Base-by-base conservation (phyloP, 2,113 vertebrate genomes). In the Leptodactylus fuscus region DNA sequence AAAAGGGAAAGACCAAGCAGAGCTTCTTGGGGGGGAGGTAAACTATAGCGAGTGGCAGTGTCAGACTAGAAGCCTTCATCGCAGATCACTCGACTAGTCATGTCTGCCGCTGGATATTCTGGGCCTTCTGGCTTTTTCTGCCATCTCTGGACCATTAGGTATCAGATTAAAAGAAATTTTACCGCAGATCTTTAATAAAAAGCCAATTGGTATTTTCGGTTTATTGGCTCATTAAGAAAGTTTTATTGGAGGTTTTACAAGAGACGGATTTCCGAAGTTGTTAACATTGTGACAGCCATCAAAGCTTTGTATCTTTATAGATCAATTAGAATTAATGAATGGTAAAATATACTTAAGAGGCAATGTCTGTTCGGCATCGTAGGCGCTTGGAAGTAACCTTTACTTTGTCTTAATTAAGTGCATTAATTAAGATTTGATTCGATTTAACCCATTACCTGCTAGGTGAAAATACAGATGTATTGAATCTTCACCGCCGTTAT, bases 321-420 rank as follows among this genome's bases (percentile, higher is more conserved):
- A 89, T 87, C 88, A 85, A 78, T 92, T 89, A 88, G 80, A 91
- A 76, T 88, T 91, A 88, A 88, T 88, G 75, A 86, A 85, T 89
- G 67, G 75, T 79, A 60, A 46, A 87, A 87, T 34, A 49, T 82
- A 79, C 71, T 87, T 89, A 87, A 88, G 74, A 88, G 41, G 24
- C 16, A 8, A 12, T 77, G 53, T 74, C 60, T 77, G 46, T 87
- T 38, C 49, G 3, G 8, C 51, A 38, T 60, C 12, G 22, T 2
- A 60, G n/a, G 7, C n/a, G 75, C 88, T 88, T 77, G 48, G 87
- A 89, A 87, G 58, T 65, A 88, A 70, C 46, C 73, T 89, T 87
- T 87, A 49, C 74, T 34, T 86, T 69, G 85, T 41, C 32, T 69
- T 87, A 86, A 88, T 48, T 87, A 81, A 20, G 77, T 82, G 77